Percentiles rank a stretch among this genome's conserved stretches.
phyloP scores from a whole-genome alignment of 2,888 invertebrate species.

The Argyresthia goedartella region DNA sequence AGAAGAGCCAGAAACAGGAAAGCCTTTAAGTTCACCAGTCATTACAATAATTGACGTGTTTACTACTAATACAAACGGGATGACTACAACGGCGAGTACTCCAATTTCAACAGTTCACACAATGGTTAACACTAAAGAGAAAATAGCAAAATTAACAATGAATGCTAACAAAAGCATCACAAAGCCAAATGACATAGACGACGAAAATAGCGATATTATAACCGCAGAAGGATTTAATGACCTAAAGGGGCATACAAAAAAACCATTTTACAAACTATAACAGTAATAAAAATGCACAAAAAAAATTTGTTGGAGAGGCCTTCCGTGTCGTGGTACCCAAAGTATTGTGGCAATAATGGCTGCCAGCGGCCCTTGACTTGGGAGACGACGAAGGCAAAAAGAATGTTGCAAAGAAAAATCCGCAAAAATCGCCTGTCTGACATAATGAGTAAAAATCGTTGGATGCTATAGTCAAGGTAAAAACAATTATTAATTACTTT shows the following conservation, averaged over 20 bases:
- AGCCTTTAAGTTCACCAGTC: too few species aligned
- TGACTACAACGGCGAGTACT: too few species aligned
- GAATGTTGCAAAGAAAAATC: constrained; percentile 5
- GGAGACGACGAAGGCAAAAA: constrained; percentile 1
- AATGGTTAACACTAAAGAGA: too few species aligned
- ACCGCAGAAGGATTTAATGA: background rate
- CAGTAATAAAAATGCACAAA: background rate
- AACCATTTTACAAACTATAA: background rate
- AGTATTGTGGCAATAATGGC: background rate
- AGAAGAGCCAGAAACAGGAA: too few species aligned
- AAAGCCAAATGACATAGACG: background rate
- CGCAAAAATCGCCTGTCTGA: background rate
- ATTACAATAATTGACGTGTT: too few species aligned
- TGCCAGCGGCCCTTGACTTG: constrained; percentile 2
- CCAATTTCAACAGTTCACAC: too few species aligned
- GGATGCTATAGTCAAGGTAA: background rate
- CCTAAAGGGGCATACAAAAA: background rate
- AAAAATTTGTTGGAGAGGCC: too few species aligned
- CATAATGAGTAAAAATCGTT: too few species aligned
- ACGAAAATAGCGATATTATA: background rate
- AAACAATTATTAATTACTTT: background rate
- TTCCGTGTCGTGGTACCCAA: background rate
- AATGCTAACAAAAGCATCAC: too few species aligned
- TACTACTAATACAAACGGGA: too few species aligned
- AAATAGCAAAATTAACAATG: too few species aligned